Evolutionary conservation across 2,113 vertebrate species (phyloP), one percentile per base, ranked within the genome.

Genomic region (Psephotus haematonotus): DNA sequence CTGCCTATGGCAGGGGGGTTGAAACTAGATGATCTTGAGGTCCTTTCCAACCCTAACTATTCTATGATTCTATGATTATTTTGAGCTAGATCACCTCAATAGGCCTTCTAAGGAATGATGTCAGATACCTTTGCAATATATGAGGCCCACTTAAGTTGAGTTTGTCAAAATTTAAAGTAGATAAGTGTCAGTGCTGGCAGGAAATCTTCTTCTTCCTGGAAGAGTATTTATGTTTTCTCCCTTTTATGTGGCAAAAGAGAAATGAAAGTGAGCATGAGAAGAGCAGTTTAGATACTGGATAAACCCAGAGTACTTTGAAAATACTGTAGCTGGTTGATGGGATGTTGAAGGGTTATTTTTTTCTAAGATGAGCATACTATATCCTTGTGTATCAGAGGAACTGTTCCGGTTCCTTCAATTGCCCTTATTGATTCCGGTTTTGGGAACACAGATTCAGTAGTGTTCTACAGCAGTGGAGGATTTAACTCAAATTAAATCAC

Each of bases 141-240:
- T 84, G 88, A 69, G 24, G 47, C 29, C 23, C 55, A 75, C 82
- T 97, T 93, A 92, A 1, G 3, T 33, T 86, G 22, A 69, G 81
- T 94, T 95, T 95, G 76, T 97, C 91, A 93, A 95, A 67, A 92
- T 93, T 85, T 94, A 52, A 95, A 90, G 70, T 69, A 93, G 91
- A 49, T 92, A 78, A 85, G 29, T 84, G 65, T 52, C 75, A 87
- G 41, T 79, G 77, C 67, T 96, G 44, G 72, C 69, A 84, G 29
- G 23, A 79, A 13, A 43, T 43, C 78, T 93, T 33, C 33, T 84
- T 94, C 82, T 93, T 97, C 90, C 76, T 94, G 79, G 60, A 86
- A 96, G 33, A 78, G 33, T 52, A 39, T 35, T 28, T 27, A 7
- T 47, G 41, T 60, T 77, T 50, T 19, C 47, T 86, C 60, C 43